Evolutionary conservation across 2,113 vertebrate genomes (phyloP).

Genomic region (Chlorodrepanis virens): DNA sequence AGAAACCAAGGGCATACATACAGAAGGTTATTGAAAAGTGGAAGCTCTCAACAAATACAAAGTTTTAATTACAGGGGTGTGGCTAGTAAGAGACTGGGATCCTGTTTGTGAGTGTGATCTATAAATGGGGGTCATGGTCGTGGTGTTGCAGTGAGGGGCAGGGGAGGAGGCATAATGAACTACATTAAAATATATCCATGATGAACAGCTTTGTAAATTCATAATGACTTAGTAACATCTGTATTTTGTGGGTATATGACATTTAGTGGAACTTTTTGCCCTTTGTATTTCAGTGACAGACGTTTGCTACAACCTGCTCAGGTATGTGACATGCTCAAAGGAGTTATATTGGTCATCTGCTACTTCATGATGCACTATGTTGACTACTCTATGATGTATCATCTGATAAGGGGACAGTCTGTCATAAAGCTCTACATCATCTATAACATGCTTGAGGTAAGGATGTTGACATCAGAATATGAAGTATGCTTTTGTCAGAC

Average conservation of each 20-base stretch:
- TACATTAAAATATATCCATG: background rate
- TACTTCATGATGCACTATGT: constrained; percentile 98
- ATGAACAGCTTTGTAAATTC: background rate
- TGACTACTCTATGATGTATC: constrained; percentile 99
- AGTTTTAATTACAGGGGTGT: background rate
- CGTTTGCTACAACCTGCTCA: constrained; percentile 95
- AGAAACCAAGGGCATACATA: background rate
- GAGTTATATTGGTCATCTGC: constrained; percentile 90
- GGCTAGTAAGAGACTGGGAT: background rate
- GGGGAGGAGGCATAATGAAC: background rate
- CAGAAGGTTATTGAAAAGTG: background rate
- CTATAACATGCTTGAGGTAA: constrained; percentile 99
- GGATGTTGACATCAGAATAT: background rate
- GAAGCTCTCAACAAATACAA: background rate
- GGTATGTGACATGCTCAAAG: constrained; percentile 96
- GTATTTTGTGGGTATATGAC: background rate
- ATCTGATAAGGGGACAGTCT: constrained; percentile 95
- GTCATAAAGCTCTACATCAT: constrained; percentile 99
- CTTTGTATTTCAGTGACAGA: constrained; percentile 80
- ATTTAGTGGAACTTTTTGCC: constrained; percentile 1
- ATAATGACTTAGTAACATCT: background rate
- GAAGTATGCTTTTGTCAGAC: background rate
- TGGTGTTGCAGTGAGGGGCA: background rate
- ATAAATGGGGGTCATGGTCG: background rate
- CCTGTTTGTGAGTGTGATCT: background rate